Evolutionary conservation across 2,888 invertebrate genomes (phyloP).

Genomic region (Pachymerium ferrugineum): DNA sequence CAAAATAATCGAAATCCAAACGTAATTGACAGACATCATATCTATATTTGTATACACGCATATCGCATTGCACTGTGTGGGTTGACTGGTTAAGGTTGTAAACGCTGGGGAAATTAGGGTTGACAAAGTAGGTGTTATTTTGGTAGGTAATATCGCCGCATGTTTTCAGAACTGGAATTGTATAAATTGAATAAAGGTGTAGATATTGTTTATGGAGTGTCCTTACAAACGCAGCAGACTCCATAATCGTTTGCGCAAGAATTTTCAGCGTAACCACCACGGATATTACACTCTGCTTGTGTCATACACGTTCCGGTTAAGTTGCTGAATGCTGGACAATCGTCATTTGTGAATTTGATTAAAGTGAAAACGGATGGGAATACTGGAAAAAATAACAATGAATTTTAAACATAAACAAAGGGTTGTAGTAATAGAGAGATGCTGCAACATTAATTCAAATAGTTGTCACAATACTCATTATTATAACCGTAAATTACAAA

Average conservation of each 20-base stretch:
- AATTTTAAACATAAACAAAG: background rate
- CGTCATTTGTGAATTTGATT: conserved; percentile 25
- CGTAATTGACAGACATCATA: conserved; percentile 30
- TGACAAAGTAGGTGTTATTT: conserved; percentile 29
- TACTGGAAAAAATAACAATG: background rate
- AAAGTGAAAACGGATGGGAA: conserved; percentile 30
- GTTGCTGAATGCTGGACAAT: conserved; percentile 11
- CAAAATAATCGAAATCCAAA: conserved; percentile 20
- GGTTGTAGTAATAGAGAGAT: background rate
- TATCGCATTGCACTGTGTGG: conserved; percentile 17
- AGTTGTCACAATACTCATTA: too few species aligned
- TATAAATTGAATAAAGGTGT: background rate
- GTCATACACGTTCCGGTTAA: conserved; percentile 31
- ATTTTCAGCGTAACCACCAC: background rate
- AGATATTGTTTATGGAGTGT: background rate
- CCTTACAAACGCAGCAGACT: conserved; percentile 29
- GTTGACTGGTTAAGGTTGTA: background rate
- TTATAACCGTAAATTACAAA: too few species aligned
- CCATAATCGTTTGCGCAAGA: conserved; percentile 9
- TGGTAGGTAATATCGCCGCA: conserved; percentile 28
- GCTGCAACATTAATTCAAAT: too few species aligned
- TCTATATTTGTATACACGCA: background rate
- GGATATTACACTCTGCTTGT: conserved; percentile 7
- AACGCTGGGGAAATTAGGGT: background rate
- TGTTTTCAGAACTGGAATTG: background rate